These are phyloP conservation scores for Ichneumon xanthorius DNA, from an alignment of 2,888 invertebrate species.

Conservation along the genomic window DNA sequence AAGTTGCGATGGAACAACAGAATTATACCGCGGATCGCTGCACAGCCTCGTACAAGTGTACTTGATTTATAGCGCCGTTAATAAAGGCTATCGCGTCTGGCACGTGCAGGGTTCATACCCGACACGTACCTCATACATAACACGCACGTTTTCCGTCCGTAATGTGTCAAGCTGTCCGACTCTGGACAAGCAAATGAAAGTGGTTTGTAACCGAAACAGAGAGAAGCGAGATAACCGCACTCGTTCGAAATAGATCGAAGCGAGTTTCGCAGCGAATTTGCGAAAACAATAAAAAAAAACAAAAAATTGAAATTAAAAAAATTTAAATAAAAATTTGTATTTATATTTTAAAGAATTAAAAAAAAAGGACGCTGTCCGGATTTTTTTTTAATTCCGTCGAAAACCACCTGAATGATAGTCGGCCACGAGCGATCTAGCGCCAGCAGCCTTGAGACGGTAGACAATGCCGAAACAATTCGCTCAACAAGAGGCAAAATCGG, in stretches of 20 bases:
- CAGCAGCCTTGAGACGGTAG: slow-evolving; percentile 19
- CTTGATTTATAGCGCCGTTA: slow-evolving; percentile 74
- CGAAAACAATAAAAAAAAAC: neutral
- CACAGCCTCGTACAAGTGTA: neutral
- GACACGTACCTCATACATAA: slow-evolving; percentile 40
- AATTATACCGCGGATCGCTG: slow-evolving; percentile 10
- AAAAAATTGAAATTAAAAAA: neutral
- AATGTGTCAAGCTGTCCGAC: slow-evolving; percentile 7
- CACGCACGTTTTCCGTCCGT: slow-evolving; percentile 8
- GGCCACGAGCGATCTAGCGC: neutral
- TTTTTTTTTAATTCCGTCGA: slow-evolving; percentile 2
- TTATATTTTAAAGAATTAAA: neutral
- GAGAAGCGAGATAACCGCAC: neutral
- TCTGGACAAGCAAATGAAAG: slow-evolving; percentile 25
- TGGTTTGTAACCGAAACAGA: slow-evolving; percentile 1
- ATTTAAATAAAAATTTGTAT: neutral
- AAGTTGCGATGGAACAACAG: slow-evolving; percentile 16
- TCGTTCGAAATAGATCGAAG: slow-evolving; percentile 4
- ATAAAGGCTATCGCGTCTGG: slow-evolving; percentile 70
- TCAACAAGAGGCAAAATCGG: slow-evolving; percentile 13
- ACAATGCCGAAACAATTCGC: slow-evolving; percentile 13
- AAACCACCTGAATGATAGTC: neutral
- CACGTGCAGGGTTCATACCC: slow-evolving; percentile 23
- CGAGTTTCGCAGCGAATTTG: neutral
- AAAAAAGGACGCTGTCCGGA: neutral